Percentiles rank a stretch among this genome's conserved stretches.
These are phyloP conservation scores for Numida meleagris DNA, from an alignment of 2,113 vertebrate species.

Conservation along the genomic window DNA sequence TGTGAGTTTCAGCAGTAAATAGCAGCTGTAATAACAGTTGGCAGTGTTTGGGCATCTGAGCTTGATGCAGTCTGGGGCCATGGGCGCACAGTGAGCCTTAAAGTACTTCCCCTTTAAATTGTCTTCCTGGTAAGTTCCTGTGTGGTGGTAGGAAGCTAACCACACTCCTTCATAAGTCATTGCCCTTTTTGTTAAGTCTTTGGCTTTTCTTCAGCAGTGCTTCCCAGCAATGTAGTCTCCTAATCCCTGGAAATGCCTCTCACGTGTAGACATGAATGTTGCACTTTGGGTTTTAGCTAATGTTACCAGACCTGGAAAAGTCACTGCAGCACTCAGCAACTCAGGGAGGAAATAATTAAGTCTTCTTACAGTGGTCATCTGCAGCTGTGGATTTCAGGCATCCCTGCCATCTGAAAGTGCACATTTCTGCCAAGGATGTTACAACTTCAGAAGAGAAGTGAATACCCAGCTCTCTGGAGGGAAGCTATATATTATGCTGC, in stretches of 20 bases:
- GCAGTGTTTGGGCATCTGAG: neutral
- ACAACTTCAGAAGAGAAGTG: neutral
- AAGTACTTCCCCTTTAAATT: neutral
- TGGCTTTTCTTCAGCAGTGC: neutral
- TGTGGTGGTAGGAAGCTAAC: neutral
- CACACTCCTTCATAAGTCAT: neutral
- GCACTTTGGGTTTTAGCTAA: neutral
- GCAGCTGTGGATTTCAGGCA: neutral
- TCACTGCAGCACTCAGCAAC: neutral
- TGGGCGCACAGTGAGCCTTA: neutral
- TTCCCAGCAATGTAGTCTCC: neutral
- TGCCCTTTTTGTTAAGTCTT: neutral
- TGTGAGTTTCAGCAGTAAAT: neutral
- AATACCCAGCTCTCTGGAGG: neutral
- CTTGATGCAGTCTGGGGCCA: neutral
- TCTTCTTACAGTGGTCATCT: neutral
- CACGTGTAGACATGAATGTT: neutral
- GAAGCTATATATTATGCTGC: neutral
- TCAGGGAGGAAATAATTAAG: neutral
- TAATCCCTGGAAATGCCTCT: neutral
- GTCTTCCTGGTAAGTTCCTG: neutral
- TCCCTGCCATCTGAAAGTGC: neutral
- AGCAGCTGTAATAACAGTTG: neutral
- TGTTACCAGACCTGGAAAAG: neutral
- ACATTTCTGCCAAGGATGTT: constrained; percentile 7